Conservation (phyloP, 2,888 invertebrate species). For the Himalopsyche tibetana region DNA sequence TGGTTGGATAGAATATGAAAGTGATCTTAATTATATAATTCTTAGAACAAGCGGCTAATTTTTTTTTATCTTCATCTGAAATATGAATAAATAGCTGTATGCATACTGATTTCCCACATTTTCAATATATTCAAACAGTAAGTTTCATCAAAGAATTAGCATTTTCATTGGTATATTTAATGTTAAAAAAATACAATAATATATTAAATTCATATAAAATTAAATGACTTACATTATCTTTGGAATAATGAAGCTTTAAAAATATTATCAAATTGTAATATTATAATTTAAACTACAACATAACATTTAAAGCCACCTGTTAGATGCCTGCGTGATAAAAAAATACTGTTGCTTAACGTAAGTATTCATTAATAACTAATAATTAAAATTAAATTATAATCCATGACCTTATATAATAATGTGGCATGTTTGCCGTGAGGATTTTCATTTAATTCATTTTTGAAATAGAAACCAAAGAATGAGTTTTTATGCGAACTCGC, state of each 20-base stretch:
- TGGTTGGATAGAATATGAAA: too few relatives aligned
- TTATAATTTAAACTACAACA: conserved; percentile 66
- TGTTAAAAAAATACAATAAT: conserved; percentile 41
- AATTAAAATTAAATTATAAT: not conserved
- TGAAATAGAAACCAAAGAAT: too few relatives aligned
- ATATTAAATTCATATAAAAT: conserved; percentile 36
- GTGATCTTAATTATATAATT: too few relatives aligned
- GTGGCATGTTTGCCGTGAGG: too few relatives aligned
- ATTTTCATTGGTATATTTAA: not conserved
- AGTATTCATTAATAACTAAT: not conserved
- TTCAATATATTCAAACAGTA: not conserved
- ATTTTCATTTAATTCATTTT: too few relatives aligned
- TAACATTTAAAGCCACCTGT: not conserved
- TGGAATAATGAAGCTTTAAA: conserved; percentile 65
- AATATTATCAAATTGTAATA: conserved; percentile 72
- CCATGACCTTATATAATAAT: too few relatives aligned
- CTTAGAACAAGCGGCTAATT: too few relatives aligned
- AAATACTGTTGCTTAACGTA: not conserved
- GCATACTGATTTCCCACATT: not conserved
- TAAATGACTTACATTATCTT: conserved; percentile 64
- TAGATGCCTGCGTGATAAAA: conserved; percentile 5
- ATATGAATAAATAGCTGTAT: not conserved
- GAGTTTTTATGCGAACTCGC: too few relatives aligned
- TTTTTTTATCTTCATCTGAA: not conserved
- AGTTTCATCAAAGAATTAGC: not conserved